phyloP scores from a whole-genome alignment of 2,797 vertebrate genomes.

The Ispidina lecontei region DNA sequence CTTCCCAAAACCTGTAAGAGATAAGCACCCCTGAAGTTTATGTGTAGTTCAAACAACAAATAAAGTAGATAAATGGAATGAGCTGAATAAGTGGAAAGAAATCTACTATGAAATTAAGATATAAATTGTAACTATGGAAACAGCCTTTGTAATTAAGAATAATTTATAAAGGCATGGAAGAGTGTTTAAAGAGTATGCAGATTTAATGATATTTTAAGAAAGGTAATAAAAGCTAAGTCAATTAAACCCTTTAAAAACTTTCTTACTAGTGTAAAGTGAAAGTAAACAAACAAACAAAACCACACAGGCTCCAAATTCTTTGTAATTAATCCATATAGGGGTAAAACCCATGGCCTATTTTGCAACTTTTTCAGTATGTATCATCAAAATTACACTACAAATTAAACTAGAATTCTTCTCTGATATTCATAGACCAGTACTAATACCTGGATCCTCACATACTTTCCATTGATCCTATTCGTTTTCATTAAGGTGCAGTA shows the following conservation, averaged over 20 bases:
- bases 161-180: constrained; percentile 63
- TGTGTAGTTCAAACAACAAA: constrained; percentile 59
- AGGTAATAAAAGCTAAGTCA: constrained; percentile 20
- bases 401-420: neutral
- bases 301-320: neutral
- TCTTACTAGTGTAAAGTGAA: neutral
- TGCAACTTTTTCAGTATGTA: neutral
- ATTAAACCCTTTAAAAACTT: constrained; percentile 8
- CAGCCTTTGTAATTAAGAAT: constrained; percentile 67
- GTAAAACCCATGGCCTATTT: neutral
- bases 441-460: neutral
- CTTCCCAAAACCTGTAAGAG: constrained; percentile 45
- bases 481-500: neutral
- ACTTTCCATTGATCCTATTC: neutral
- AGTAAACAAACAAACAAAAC: neutral
- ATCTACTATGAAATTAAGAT: constrained; percentile 67
- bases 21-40: constrained; percentile 64
- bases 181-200: constrained; percentile 67
- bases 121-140: constrained; percentile 68
- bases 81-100: constrained; percentile 48
- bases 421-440: neutral
- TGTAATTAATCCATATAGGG: neutral
- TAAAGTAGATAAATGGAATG: constrained; percentile 65
- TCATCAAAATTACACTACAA: neutral
- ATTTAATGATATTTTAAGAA: constrained; percentile 34